Evolutionary conservation across 2,113 vertebrate species (phyloP), one percentile per base, ranked within the genome.

Genomic region (Naja naja): DNA sequence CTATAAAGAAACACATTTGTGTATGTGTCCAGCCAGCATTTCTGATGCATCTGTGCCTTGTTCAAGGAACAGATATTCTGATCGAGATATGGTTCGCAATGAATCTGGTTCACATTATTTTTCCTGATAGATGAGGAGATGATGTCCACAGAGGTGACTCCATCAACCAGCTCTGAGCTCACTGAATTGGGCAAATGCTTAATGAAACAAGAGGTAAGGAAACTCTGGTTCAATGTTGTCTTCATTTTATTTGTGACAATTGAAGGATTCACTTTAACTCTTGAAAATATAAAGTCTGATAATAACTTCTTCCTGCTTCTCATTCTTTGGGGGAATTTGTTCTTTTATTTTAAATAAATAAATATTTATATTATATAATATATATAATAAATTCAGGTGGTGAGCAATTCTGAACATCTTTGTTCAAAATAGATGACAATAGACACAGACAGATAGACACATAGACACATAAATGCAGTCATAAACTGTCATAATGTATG

Each of bases 141-240:
- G 87, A 99, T 99, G 98, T 97, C 97, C 89, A 98, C 98, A 0
- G 99, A 99, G 53, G 97, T 98, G 3, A 96, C 98, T 53, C 96
- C 98, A 94, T 96, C 96, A 30, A 94, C 97, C 91, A 92, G 93
- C 4, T 45, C 96, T 3, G 99, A 99, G 94, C 98, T 99, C 88
- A 99, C 99, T 0, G 99, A 99, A 92, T 97, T 99, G 1, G 99
- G 99, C 89, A 99, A 99, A 94, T 98, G 98, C 92, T 97, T 99
- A 89, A 97, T 98, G 96, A 98, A 98, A 91, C 98, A 98, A 47
- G 99, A 99, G 98, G 99, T 99, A 94, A 96, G 97, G 94, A 60
- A 0, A 0, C 54, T 34, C 25, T 27, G 6, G n/a, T 45, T 74
- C 87, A 74, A 3, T 7, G 3, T 14, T 56, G 53, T 56, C 30